phyloP scores from a whole-genome alignment of 2,888 invertebrate species.

The Drosophila anomalipes region DNA sequence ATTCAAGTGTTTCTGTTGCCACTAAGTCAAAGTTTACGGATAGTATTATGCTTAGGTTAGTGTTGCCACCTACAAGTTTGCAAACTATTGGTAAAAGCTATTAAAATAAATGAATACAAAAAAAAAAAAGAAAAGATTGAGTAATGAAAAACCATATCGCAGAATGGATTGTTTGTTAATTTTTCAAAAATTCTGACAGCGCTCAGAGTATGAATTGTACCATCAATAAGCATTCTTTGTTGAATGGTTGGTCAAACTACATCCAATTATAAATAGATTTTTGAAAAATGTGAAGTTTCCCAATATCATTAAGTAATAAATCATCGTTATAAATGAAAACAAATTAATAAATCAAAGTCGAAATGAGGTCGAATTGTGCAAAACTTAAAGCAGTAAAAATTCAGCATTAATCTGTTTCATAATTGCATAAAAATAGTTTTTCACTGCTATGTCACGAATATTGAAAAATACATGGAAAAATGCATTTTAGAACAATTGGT shows the following conservation, averaged over 20 bases:
- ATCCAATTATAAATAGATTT: not conserved
- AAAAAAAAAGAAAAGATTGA: not conserved
- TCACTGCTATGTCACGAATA: not conserved
- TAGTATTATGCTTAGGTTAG: not conserved
- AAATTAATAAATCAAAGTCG: not conserved
- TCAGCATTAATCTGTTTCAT: not conserved
- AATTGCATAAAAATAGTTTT: not conserved
- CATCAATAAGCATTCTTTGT: not conserved
- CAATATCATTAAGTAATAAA: not conserved
- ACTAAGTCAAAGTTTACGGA: conserved; percentile 2
- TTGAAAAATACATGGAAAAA: not conserved
- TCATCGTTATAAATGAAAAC: not conserved
- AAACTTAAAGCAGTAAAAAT: not conserved
- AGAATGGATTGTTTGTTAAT: not conserved
- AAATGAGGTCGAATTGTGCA: not conserved
- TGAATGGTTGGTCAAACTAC: not conserved
- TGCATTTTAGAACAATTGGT: not conserved
- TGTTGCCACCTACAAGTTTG: not conserved
- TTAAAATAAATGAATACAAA: not conserved
- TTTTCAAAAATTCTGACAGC: not conserved
- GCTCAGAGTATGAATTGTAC: not conserved
- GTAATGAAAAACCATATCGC: not conserved
- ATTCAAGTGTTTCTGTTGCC: not conserved
- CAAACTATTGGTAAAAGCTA: conserved; percentile 2
- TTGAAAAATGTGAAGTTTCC: not conserved